A percentile compares a stretch with the other conserved stretches of the same genome.
Conservation (phyloP, 2,888 invertebrate genomes). For the Ryuthela nishihirai region DNA sequence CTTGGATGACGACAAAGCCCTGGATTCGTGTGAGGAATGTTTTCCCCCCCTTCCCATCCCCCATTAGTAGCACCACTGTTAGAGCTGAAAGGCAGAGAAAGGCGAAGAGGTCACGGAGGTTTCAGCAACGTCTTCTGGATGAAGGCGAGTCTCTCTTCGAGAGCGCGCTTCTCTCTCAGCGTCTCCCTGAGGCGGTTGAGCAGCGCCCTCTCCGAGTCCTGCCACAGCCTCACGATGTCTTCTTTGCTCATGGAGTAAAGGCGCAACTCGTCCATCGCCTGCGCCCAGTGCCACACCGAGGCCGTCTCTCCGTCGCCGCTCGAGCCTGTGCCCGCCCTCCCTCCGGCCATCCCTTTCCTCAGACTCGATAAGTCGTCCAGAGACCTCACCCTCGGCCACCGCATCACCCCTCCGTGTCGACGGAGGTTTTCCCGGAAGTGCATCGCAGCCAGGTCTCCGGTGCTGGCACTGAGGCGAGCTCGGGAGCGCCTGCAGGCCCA, state of each 20-base stretch:
- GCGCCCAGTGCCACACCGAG: no score
- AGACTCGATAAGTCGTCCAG: slow-evolving; percentile 12
- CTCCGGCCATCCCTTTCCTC: no score
- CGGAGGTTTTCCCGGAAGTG: slow-evolving; percentile 12
- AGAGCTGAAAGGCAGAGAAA: no score
- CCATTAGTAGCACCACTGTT: no score
- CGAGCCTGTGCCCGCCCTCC: no score
- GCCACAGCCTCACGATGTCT: slow-evolving; percentile 70
- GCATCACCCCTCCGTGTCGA: neutral
- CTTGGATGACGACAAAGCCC: no score
- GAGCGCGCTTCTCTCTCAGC: slow-evolving; percentile 59
- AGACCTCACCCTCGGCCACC: slow-evolving; percentile 16
- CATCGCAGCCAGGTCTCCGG: slow-evolving; percentile 7
- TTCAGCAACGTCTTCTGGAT: slow-evolving; percentile 40
- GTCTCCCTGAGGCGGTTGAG: slow-evolving; percentile 66
- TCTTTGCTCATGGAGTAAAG: slow-evolving; percentile 63
- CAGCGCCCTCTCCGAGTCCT: slow-evolving; percentile 72
- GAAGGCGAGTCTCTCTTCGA: slow-evolving; percentile 46
- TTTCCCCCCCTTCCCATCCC: no score
- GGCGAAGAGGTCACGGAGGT: slow-evolving; percentile 42
- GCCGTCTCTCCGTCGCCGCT: no score
- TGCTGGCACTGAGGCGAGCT: slow-evolving; percentile 18
- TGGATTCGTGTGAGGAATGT: no score
- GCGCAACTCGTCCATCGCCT: slow-evolving; percentile 46
- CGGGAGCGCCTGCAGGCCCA: neutral